Percentiles rank a stretch among this genome's conserved stretches.
These are phyloP conservation scores for Myiotriccus ornatus DNA, from an alignment of 2,797 vertebrate species.

Conservation along the genomic window DNA sequence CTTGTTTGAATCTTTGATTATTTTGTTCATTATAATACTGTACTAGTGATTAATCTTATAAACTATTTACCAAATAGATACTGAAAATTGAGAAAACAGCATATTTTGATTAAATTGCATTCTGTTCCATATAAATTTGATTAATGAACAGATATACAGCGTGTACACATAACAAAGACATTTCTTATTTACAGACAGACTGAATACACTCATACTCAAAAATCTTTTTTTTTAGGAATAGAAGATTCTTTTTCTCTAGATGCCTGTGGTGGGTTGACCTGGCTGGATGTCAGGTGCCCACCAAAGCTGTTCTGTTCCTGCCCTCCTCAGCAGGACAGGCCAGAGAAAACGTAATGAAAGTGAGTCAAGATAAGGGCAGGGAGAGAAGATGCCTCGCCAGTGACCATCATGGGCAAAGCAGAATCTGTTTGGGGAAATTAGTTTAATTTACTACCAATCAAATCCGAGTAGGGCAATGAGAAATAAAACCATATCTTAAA, in stretches of 20 bases:
- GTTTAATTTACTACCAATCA: background rate
- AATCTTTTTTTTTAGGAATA: background rate
- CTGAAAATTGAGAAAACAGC: background rate
- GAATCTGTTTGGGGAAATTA: fast-evolving
- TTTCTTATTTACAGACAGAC: background rate
- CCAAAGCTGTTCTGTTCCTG: background rate
- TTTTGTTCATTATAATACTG: background rate
- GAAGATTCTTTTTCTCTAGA: background rate
- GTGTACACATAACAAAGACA: background rate
- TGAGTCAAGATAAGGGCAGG: fast-evolving
- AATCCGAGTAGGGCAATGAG: background rate
- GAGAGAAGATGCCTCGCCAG: background rate
- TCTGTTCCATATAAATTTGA: background rate
- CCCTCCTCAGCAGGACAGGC: background rate
- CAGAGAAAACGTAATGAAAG: background rate
- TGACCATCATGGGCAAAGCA: fast-evolving
- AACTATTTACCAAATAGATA: background rate
- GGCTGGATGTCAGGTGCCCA: background rate
- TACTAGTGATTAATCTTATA: background rate
- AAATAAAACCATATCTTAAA: background rate
- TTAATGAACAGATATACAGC: background rate
- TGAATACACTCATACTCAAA: background rate
- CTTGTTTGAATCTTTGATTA: background rate
- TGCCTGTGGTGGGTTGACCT: background rate
- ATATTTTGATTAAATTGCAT: background rate